These are phyloP conservation scores for Hapalemur alaotrensis DNA, from an alignment of 2,797 vertebrate species.

Conservation along the genomic window DNA sequence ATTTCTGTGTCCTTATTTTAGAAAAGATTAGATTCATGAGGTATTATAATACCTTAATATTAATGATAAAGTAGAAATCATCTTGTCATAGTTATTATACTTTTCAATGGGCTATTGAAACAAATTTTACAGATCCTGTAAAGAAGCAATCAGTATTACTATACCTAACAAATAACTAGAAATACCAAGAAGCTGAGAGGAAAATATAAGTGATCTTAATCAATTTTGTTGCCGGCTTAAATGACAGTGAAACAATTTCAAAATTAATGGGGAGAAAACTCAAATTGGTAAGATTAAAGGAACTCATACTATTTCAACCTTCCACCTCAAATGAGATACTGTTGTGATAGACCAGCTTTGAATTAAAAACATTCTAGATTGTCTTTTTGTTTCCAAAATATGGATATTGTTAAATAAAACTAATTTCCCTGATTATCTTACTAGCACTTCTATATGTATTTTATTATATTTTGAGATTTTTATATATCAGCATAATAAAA, in stretches of 20 bases:
- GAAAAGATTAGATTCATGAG: not conserved
- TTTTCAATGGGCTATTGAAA: not conserved
- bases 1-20: not conserved
- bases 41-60: not conserved
- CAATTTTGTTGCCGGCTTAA: not conserved
- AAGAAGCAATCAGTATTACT: not conserved
- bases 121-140: not conserved
- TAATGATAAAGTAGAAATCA: not conserved
- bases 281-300: not conserved
- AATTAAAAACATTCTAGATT: not conserved
- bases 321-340: not conserved
- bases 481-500: not conserved
- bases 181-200: not conserved
- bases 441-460: not conserved
- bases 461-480: not conserved
- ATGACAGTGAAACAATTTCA: not conserved
- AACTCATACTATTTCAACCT: not conserved
- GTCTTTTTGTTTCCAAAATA: not conserved
- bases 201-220: not conserved
- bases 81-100: not conserved
- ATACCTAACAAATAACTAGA: not conserved
- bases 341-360: not conserved
- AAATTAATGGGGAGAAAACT: not conserved
- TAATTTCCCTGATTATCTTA: not conserved
- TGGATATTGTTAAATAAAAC: not conserved